phyloP scores from a whole-genome alignment of 2,797 vertebrate species.

The Saxicola maurus region DNA sequence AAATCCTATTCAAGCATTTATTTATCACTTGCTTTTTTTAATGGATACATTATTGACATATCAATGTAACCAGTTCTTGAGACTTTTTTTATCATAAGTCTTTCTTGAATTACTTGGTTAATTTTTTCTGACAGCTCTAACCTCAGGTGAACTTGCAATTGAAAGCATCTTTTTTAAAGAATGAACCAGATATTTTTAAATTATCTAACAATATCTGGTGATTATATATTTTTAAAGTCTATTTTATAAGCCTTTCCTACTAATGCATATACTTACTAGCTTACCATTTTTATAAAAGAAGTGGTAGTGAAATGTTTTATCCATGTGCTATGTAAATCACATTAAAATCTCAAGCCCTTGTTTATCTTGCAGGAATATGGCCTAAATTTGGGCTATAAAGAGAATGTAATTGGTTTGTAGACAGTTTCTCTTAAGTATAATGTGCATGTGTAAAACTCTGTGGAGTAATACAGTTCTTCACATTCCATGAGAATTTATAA shows the following conservation, averaged over 20 bases:
- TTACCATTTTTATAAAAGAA: not conserved
- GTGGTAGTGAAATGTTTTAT: not conserved
- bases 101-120: not conserved
- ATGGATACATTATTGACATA: not conserved
- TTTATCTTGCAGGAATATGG: not conserved
- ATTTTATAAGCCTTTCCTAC: not conserved
- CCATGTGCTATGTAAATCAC: not conserved
- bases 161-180: not conserved
- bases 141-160: not conserved
- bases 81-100: not conserved
- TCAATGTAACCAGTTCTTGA: not conserved
- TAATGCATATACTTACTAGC: not conserved
- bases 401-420: not conserved
- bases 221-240: not conserved
- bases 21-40: not conserved
- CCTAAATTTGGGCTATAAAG: not conserved
- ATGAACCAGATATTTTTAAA: not conserved
- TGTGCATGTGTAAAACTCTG: not conserved
- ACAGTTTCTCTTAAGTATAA: not conserved
- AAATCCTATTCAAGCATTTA: not conserved
- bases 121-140: not conserved
- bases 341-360: not conserved
- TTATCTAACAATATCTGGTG: not conserved
- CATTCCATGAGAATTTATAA: not conserved
- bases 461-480: not conserved